Evolutionary conservation across 2,888 invertebrate genomes (phyloP).

Genomic region (Diadegma fenestrale): DNA sequence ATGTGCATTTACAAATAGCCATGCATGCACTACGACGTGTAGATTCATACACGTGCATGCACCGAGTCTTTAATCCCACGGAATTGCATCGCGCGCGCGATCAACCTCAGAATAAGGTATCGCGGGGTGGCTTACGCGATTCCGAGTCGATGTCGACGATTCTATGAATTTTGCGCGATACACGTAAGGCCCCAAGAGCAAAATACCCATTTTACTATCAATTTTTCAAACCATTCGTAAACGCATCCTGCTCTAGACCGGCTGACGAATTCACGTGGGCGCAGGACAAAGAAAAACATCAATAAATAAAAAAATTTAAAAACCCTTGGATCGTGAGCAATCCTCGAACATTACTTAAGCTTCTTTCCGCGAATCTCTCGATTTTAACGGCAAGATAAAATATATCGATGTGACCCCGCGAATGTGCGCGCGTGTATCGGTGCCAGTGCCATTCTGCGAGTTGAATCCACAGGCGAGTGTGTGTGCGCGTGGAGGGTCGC

Average conservation of each 20-base stretch:
- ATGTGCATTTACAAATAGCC: slow-evolving; percentile 24
- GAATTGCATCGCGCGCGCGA: slow-evolving; percentile 5
- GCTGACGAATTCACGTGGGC: too few species aligned
- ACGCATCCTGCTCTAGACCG: too few species aligned
- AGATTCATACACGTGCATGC: slow-evolving; percentile 5
- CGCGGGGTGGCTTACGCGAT: slow-evolving; percentile 36
- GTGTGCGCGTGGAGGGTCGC: slow-evolving; percentile 33
- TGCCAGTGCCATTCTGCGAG: slow-evolving; percentile 16
- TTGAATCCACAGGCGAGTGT: slow-evolving; percentile 30
- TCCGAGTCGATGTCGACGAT: slow-evolving; percentile 13
- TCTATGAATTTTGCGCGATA: slow-evolving; percentile 2
- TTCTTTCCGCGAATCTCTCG: background rate
- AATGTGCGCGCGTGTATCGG: background rate
- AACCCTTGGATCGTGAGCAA: too few species aligned
- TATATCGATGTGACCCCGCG: background rate
- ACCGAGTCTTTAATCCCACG: slow-evolving; percentile 36
- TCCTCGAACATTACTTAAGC: background rate
- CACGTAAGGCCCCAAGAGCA: background rate
- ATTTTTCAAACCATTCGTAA: background rate
- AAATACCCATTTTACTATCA: background rate
- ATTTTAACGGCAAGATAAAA: slow-evolving; percentile 4
- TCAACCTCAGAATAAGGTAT: slow-evolving; percentile 38
- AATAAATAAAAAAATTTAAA: too few species aligned
- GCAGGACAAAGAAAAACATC: too few species aligned
- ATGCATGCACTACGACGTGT: slow-evolving; percentile 3